Percentiles rank a stretch among this genome's conserved stretches.
Evolutionary conservation across 2,888 invertebrate genomes (phyloP).

Genomic region (Dynastes tityus): DNA sequence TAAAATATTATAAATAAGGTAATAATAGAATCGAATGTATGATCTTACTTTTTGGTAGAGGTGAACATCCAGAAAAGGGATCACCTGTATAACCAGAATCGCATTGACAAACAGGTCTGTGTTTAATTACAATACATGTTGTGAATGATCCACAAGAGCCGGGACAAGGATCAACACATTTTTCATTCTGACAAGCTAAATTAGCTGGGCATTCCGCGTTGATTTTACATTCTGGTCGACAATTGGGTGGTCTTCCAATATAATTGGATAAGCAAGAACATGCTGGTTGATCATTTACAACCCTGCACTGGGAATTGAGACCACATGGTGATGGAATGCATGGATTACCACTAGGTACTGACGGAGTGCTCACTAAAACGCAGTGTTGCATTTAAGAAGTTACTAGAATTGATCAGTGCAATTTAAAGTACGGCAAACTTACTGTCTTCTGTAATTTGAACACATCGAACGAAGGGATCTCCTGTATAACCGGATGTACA

Average conservation of each 20-base stretch:
- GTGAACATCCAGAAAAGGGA: constrained; percentile 76
- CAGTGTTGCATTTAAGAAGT: constrained; percentile 50
- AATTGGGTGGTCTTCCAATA: constrained; percentile 77
- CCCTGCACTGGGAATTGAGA: constrained; percentile 76
- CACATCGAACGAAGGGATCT: constrained; percentile 84
- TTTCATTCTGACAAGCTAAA: constrained; percentile 84
- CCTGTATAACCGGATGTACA: constrained; percentile 86
- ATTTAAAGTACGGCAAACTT: constrained; percentile 47
- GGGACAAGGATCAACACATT: constrained; percentile 85
- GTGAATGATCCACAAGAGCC: constrained; percentile 85
- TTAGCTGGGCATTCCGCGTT: constrained; percentile 84
- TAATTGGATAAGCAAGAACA: constrained; percentile 77
- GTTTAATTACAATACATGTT: constrained; percentile 83
- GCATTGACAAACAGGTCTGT: constrained; percentile 85
- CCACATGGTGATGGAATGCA: constrained; percentile 80
- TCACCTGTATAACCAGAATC: constrained; percentile 80
- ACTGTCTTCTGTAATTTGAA: constrained; percentile 59
- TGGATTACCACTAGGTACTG: constrained; percentile 70
- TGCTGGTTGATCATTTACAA: constrained; percentile 74
- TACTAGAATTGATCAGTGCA: constrained; percentile 46
- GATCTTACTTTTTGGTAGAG: constrained; percentile 75
- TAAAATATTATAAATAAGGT: constrained; percentile 61
- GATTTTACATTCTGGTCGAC: constrained; percentile 79
- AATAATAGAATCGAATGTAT: constrained; percentile 47
- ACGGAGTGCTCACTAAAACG: constrained; percentile 61